A percentile compares a stretch with the other conserved stretches of the same genome.
phyloP scores from a whole-genome alignment of 1,140 invertebrate genomes.

The Drosophila parvula region DNA sequence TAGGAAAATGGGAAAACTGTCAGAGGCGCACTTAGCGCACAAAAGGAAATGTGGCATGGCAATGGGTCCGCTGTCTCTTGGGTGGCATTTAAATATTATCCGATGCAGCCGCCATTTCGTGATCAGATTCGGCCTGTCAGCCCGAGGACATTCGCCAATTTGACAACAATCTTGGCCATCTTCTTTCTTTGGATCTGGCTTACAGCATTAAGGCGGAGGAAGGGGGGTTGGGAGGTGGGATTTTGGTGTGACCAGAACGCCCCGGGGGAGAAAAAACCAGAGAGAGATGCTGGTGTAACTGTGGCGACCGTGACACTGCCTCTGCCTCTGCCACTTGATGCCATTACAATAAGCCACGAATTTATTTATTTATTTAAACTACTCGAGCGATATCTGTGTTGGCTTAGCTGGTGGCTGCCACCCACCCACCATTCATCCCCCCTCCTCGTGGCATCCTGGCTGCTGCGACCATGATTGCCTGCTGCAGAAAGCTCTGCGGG shows the following conservation, averaged over 20 bases:
- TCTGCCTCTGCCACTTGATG: conserved; percentile 25
- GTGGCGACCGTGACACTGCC: background rate
- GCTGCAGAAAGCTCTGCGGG: conserved; percentile 50
- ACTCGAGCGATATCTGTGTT: conserved; percentile 60
- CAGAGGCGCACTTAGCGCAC: conserved; percentile 3
- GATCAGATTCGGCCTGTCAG: conserved; percentile 35
- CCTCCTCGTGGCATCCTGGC: conserved; percentile 11
- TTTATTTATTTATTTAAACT: conserved; percentile 74
- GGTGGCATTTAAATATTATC: conserved; percentile 32
- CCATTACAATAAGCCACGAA: conserved; percentile 49
- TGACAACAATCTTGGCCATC: conserved; percentile 33
- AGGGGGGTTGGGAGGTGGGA: background rate
- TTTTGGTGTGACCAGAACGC: conserved; percentile 8
- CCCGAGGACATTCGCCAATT: conserved; percentile 24
- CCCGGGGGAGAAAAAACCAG: background rate
- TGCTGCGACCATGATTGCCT: conserved; percentile 36
- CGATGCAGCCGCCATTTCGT: conserved; percentile 26
- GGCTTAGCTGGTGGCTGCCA: conserved; percentile 38
- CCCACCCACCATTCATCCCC: background rate
- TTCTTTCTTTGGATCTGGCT: background rate
- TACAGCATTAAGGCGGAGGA: too few species aligned
- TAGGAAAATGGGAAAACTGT: conserved; percentile 20
- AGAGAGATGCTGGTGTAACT: background rate
- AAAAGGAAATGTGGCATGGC: background rate
- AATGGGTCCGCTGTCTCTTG: background rate